phyloP scores from a whole-genome alignment of 2,888 invertebrate species.

The Octodonta nipae region DNA sequence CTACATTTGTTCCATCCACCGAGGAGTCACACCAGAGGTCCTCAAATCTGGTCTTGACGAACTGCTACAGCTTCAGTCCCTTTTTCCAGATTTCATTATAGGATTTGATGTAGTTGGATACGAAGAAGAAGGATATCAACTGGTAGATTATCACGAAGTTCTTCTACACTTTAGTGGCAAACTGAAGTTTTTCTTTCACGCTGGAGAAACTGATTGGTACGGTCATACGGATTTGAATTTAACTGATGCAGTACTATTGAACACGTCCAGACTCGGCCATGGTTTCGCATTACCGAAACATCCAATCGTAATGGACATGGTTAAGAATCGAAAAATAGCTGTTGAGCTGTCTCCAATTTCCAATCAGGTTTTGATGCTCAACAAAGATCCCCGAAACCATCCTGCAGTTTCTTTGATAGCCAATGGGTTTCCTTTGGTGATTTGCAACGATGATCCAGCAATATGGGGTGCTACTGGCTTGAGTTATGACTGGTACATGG shows the following conservation, averaged over 20 bases:
- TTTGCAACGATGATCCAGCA: constrained; percentile 69
- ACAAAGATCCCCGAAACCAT: constrained; percentile 63
- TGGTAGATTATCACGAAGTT: constrained; percentile 47
- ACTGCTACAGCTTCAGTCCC: constrained; percentile 31
- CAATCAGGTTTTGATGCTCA: constrained; percentile 55
- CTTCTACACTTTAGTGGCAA: no score
- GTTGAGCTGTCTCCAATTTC: constrained; percentile 70
- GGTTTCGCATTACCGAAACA: constrained; percentile 64
- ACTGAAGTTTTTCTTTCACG: constrained; percentile 62
- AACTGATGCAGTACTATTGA: constrained; percentile 61
- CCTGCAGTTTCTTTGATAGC: constrained; percentile 53
- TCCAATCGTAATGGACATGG: constrained; percentile 47
- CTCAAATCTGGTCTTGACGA: constrained; percentile 24
- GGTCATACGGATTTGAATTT: constrained; percentile 58
- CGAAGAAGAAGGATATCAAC: constrained; percentile 55
- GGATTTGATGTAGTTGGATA: constrained; percentile 74
- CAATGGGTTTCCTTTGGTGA: constrained; percentile 54
- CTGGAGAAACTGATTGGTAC: constrained; percentile 67
- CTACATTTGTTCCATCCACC: constrained; percentile 46
- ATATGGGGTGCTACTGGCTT: constrained; percentile 60
- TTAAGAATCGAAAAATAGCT: constrained; percentile 49
- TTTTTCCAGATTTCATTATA: constrained; percentile 52
- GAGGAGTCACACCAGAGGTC: constrained; percentile 33
- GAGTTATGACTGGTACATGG: constrained; percentile 66
- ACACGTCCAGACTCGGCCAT: constrained; percentile 64